Conservation (phyloP, 2,797 vertebrate genomes). For the Nasua narica region DNA sequence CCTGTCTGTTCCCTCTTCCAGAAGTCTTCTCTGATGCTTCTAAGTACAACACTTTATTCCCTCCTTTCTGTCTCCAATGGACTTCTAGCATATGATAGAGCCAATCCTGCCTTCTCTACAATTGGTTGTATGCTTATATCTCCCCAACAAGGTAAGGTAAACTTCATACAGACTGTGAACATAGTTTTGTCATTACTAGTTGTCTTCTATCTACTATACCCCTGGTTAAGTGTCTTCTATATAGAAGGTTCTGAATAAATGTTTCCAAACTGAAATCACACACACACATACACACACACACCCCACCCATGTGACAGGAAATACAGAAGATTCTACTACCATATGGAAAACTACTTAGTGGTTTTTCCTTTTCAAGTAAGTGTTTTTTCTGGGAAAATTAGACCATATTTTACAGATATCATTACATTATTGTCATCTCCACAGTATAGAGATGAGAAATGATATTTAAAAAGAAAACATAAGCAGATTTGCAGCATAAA, state of each 20-base stretch:
- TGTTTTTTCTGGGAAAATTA: conserved; percentile 57
- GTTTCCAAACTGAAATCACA: conserved; percentile 6
- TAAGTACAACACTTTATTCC: not conserved
- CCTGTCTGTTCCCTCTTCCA: rapidly evolving
- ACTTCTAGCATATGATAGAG: not conserved
- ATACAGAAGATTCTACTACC: not conserved
- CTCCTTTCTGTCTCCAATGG: not conserved
- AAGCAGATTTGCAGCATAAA: conserved; percentile 32
- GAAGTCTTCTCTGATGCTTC: not conserved
- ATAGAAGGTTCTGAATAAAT: not conserved
- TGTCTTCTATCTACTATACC: not conserved
- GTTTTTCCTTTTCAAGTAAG: conserved; percentile 33
- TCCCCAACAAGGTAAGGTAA: not conserved
- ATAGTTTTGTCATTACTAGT: not conserved
- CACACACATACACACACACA: not conserved
- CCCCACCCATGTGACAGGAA: not conserved
- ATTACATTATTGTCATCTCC: conserved; percentile 67
- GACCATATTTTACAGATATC: conserved; percentile 68
- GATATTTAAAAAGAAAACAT: conserved; percentile 68
- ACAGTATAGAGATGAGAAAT: conserved; percentile 62
- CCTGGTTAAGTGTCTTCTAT: not conserved
- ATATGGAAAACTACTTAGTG: not conserved
- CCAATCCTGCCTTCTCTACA: not conserved
- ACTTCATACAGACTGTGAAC: not conserved
- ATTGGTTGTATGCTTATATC: not conserved